Evolutionary conservation across 2,797 vertebrate species (phyloP), one percentile per base, ranked within the genome.

Genomic region (Buphagus erythrorhynchus): DNA sequence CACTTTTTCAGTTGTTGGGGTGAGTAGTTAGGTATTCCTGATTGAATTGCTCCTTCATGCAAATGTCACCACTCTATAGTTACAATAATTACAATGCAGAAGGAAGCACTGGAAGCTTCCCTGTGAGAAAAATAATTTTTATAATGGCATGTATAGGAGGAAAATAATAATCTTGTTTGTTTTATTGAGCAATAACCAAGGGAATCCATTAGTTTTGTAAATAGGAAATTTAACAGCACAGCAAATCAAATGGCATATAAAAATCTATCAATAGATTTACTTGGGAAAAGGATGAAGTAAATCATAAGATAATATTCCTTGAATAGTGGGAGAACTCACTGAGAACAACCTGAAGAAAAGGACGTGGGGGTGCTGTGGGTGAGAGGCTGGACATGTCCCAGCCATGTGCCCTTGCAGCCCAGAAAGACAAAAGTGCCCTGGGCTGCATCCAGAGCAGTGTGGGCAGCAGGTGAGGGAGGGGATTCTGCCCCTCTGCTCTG

Each of bases 361-460:
- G 11, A 22, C 33, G 2, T 45, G 8, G 24, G 4, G 24, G 2
- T 62, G 28, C 42, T 49, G 31, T 63, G 36, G 9, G 0, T 69
- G 49, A 71, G 33, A 58, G 20, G 14, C 24, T 63, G 43, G n/a
- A 35, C 20, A 19, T 4, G 29, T 19, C 20, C 29, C 14, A 5
- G 20, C 57, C 33, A 8, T 19, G 36, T 16, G 16, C 1, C 20
- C 13, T 5, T 9, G 11, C 2, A 51, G 16, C 14, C 4, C 24
- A 51, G 57, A 51, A 5, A 51, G 20, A 0, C 43, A 45, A 57
- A 45, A 0, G 0, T 58, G 87, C 0, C 25, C 49, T 40, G 65
- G n/a, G 78, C 65, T 89, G 57, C 29, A 35, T 9, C 33, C 24
- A 57, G 4, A 35, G 43, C 57, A 3, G 1, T 0, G 1, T 10